phyloP scores from a whole-genome alignment of 2,888 invertebrate genomes.

The Azorinus chamasolen region DNA sequence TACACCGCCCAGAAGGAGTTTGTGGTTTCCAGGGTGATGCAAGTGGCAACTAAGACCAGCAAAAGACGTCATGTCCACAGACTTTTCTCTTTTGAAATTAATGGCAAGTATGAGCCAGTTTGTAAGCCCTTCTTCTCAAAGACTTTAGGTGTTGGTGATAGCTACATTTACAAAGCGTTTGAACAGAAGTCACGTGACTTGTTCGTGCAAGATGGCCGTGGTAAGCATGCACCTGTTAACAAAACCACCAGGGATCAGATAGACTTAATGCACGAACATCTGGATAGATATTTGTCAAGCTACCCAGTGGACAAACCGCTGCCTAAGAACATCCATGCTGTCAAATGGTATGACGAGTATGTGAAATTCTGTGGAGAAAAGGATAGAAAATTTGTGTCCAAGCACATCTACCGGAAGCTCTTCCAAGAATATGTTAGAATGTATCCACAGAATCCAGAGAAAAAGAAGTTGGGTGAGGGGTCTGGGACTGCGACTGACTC shows the following conservation, averaged over 20 bases:
- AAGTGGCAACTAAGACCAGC: conserved; percentile 46
- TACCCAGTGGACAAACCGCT: conserved; percentile 35
- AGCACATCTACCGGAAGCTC: conserved; percentile 58
- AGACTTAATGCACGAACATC: conserved; percentile 48
- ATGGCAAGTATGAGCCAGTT: conserved; percentile 58
- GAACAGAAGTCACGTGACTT: conserved; percentile 53
- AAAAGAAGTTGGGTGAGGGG: conserved; percentile 10
- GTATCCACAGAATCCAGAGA: conserved; percentile 39
- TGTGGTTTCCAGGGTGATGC: conserved; percentile 56
- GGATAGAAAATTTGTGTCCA: conserved; percentile 51
- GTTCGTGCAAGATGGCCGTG: conserved; percentile 59
- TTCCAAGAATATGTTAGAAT: conserved; percentile 48
- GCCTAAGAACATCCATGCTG: conserved; percentile 59
- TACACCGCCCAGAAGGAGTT: conserved; percentile 62
- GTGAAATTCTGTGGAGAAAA: conserved; percentile 17
- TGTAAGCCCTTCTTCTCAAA: conserved; percentile 60
- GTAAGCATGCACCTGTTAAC: conserved; percentile 56
- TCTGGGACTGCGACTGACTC: no score
- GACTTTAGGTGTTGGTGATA: conserved; percentile 60
- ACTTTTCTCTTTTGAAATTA: conserved; percentile 61
- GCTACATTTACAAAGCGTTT: conserved; percentile 56
- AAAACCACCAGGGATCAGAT: conserved; percentile 50
- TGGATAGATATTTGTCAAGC: conserved; percentile 34
- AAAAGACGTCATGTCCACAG: conserved; percentile 54
- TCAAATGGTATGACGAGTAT: conserved; percentile 61